A percentile compares a stretch with the other conserved stretches of the same genome.
These are phyloP conservation scores for Sturmia bella DNA, from an alignment of 2,888 invertebrate genomes.

Conservation along the genomic window DNA sequence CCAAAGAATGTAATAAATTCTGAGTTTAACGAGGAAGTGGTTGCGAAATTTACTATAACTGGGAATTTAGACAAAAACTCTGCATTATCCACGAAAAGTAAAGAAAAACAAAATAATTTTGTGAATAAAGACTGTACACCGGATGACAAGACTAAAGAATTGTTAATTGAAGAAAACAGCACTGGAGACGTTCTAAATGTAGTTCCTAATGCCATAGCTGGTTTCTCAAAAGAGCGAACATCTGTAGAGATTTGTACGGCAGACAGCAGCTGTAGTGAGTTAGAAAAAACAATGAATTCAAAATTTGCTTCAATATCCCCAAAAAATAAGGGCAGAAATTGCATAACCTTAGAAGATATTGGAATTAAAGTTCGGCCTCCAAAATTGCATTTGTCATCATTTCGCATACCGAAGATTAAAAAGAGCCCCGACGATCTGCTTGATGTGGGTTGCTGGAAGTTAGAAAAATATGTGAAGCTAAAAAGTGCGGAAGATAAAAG, in stretches of 20 bases:
- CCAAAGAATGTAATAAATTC: background rate
- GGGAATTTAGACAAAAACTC: background rate
- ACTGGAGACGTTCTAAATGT: no score
- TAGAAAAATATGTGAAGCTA: constrained; percentile 26
- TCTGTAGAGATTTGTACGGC: no score
- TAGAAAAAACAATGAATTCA: no score
- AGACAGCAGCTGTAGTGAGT: background rate
- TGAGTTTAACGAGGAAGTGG: background rate
- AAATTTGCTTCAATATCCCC: background rate
- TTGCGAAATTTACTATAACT: background rate
- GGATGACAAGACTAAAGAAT: no score
- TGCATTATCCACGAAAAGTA: background rate
- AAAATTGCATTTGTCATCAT: constrained; percentile 45
- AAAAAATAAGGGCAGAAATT: constrained; percentile 14
- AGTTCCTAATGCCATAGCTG: no score
- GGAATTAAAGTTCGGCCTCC: constrained; percentile 41
- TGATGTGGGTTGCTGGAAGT: constrained; percentile 31
- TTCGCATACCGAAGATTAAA: constrained; percentile 53
- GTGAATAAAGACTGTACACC: no score
- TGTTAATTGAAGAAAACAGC: no score
- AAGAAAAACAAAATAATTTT: background rate
- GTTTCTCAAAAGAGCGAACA: no score
- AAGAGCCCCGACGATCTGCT: constrained; percentile 1
- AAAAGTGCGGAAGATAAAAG: background rate
- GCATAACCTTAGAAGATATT: constrained; percentile 48